phyloP scores from a whole-genome alignment of 2,113 vertebrate genomes.

The Athene noctua region DNA sequence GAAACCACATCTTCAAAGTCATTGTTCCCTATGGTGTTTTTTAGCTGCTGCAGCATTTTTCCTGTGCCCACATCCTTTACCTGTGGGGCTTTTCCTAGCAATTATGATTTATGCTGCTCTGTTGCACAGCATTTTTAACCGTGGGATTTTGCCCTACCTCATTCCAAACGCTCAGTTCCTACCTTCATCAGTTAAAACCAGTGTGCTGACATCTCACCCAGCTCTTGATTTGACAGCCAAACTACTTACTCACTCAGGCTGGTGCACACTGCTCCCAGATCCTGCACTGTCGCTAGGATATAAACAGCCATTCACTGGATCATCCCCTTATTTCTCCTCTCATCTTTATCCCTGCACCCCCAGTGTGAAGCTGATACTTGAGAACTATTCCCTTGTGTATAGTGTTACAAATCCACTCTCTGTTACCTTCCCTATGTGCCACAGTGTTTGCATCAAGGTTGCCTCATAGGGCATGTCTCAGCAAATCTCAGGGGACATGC shows the following conservation, averaged over 20 bases:
- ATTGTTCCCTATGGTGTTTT: background rate
- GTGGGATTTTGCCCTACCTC: slow-evolving; percentile 15
- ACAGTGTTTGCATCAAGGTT: background rate
- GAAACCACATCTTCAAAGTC: slow-evolving; percentile 23
- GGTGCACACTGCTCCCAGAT: background rate
- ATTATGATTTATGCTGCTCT: background rate
- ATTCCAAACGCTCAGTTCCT: background rate
- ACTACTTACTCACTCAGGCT: background rate
- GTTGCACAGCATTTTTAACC: background rate
- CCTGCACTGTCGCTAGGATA: background rate
- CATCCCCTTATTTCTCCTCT: background rate
- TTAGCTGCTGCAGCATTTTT: slow-evolving; percentile 25
- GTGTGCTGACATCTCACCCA: background rate
- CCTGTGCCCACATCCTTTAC: slow-evolving; percentile 30
- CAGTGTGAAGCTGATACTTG: background rate
- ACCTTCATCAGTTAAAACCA: background rate
- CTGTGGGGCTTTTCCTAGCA: slow-evolving; percentile 19
- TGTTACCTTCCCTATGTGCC: background rate
- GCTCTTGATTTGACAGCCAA: slow-evolving; percentile 11
- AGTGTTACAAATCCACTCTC: background rate
- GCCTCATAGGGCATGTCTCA: background rate
- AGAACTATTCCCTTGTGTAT: background rate
- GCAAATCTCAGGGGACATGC: background rate
- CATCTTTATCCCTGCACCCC: background rate
- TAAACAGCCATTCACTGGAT: background rate